Base-by-base conservation (phyloP, 2,113 vertebrate genomes). In the Gymnocephalus cernua region DNA sequence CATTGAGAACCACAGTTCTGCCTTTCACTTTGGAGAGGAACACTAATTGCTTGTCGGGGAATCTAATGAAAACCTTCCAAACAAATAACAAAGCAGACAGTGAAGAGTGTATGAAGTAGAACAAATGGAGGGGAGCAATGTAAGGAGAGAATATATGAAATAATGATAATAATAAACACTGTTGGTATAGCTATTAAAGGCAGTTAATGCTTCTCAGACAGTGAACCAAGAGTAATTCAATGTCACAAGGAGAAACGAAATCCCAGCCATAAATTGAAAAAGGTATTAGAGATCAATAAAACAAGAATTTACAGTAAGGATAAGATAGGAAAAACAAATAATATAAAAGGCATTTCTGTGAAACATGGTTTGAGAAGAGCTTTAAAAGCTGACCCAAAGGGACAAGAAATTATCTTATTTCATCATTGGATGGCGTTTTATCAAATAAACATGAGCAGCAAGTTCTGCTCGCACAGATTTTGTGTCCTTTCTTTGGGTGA, bases 31-130 rank as follows among this genome's bases (percentile, higher is more conserved):
- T 82, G 69, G 80, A 91, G 92, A 93, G 83, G 82, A 92, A 91
- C 91, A 84, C 91, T 94, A 95, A 94, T 95, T 93, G 88, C 83
- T 61, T 88, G 84, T 86, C 59, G 29, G 83, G 84, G 79, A 90
- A 90, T 94, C 90, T 90, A 94, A 94, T 94, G 90, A 93, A 94
- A 94, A 85, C 83, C 86, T 79, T 89, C 87, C 89, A 90, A 94
- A 94, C 91, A 92, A 94, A 93, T 93, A 89, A 93, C 89, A 91
- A 92, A 90, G 80, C 77, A 91, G 89, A 90, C 80, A 86, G 83
- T 86, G 75, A 87, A 74, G 82, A 77, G 87, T 83, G 73, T 88
- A 77, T 85, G 75, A 79, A 88, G 78, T 62, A 90, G 84, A 90
- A 79, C 83, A 90, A 83, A 89, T 77, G 69, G 59, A 70, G 48